phyloP scores from a whole-genome alignment of 1,140 invertebrate species.

The Drosophila parabipectinata region DNA sequence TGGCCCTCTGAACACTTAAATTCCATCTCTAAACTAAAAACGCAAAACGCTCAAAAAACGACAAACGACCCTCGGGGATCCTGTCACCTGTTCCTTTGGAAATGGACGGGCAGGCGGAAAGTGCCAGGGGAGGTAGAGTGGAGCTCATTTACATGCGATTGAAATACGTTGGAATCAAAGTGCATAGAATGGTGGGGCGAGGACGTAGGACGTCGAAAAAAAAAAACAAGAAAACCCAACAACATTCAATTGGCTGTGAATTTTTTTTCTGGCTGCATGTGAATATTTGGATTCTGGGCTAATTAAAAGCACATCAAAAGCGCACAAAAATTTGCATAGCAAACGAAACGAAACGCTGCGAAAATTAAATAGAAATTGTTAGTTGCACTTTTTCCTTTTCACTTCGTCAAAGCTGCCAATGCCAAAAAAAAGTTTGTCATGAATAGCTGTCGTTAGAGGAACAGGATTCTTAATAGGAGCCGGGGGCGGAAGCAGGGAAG shows the following conservation, averaged over 20 bases:
- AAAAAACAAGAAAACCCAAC: slow-evolving; percentile 43
- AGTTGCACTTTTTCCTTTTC: slow-evolving; percentile 63
- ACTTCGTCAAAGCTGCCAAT: slow-evolving; percentile 60
- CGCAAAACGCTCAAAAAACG: slow-evolving; percentile 59
- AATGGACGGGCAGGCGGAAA: neutral
- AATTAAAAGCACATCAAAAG: slow-evolving; percentile 76
- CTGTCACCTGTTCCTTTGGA: slow-evolving; percentile 18
- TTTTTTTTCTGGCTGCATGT: slow-evolving; percentile 48
- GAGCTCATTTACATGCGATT: slow-evolving; percentile 70
- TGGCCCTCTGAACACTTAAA: slow-evolving; percentile 57
- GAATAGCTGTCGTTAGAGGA: slow-evolving; percentile 44
- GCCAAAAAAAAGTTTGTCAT: slow-evolving; percentile 60
- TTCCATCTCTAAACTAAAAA: slow-evolving; percentile 70
- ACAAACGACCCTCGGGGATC: slow-evolving; percentile 39
- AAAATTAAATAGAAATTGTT: slow-evolving; percentile 72
- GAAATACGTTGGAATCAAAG: slow-evolving; percentile 61
- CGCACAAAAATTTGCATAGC: slow-evolving; percentile 66
- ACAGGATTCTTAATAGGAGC: neutral
- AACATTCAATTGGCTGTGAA: slow-evolving; percentile 66
- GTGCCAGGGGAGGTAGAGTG: slow-evolving; percentile 5
- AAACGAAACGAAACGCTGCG: slow-evolving; percentile 67
- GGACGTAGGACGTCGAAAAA: slow-evolving; percentile 15
- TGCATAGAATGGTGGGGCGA: slow-evolving; percentile 48
- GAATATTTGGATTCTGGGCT: slow-evolving; percentile 41
- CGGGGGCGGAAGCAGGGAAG: too few relatives aligned